Conservation (phyloP, 1,140 invertebrate genomes). For the Yoshiicerus persimilis region DNA sequence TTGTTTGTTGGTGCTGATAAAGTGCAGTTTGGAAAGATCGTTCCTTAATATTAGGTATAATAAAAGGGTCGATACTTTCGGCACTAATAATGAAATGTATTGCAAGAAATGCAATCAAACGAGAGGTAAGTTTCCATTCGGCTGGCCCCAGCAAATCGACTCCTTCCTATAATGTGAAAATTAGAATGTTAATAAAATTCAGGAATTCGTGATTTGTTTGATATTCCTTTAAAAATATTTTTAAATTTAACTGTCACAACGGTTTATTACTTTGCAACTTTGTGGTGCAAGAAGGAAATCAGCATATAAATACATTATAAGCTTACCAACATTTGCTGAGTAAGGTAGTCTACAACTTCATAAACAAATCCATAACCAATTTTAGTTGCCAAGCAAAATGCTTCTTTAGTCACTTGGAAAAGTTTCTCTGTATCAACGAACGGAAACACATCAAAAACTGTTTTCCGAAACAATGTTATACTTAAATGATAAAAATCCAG, state of each 20-base stretch:
- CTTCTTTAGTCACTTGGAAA: background rate
- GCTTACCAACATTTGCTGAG: background rate
- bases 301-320: too few relatives aligned
- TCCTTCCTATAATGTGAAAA: background rate
- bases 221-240: too few relatives aligned
- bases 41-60: background rate
- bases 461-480: background rate
- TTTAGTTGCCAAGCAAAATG: background rate
- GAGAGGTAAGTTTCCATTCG: background rate
- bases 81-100: background rate
- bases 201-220: too few relatives aligned
- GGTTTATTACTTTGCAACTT: too few relatives aligned
- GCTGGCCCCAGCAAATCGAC: background rate
- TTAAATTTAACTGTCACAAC: too few relatives aligned
- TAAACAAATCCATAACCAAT: background rate
- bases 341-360: background rate
- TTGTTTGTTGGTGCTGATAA: too few relatives aligned
- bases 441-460: background rate
- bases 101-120: background rate
- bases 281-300: too few relatives aligned
- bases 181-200: too few relatives aligned
- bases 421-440: background rate
- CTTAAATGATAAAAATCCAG: too few relatives aligned
- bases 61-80: background rate
- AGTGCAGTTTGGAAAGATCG: too few relatives aligned